Base-by-base conservation (phyloP, 2,888 invertebrate genomes). In the Nymphalis c-album region DNA sequence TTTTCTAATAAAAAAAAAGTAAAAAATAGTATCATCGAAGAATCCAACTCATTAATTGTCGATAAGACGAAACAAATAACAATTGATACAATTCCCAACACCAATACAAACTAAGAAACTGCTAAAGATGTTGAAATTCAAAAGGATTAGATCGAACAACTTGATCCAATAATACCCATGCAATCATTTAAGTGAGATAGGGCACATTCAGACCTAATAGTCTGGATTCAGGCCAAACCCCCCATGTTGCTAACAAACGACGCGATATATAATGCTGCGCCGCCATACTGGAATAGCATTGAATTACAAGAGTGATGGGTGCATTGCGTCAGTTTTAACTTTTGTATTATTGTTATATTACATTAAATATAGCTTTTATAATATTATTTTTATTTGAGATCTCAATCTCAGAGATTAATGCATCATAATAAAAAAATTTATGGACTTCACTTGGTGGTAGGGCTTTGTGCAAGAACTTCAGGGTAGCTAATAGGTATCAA, bases 131-230 rank as follows among this genome's bases (percentile, higher is more conserved):
- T 55, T 22, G 7, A 55, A 55, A 31, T 31, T 55, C 55, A 55
- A 55, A 51, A 55, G 31, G 8, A 35, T 55, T 31, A n/a, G 35
- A 55, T 55, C 55, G 7, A 55, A 40, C 40, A 40, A 61, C 60
- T 63, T 48, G 51, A 63, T 63, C 67, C 20, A 51, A 22, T 22
- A 51, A 51, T 51, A 51, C 51, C 48, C 60, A 64, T 51, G 47
- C 63, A 70, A 67, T 63, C 68, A 64, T 66, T 69, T 61, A 59
- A 61, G 48, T 63, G 51, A 69, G 69, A 70, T 70, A 71, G 68
- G 65, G 55, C 55, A 60, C n/a, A 35, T 35, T 48, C 61, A 70
- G 63, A 68, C 63, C 68, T 68, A 63, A 70, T 65, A 64, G 64
- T 71, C 65, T 71, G 70, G 70, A 71, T 48, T 48, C 26, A 47